phyloP scores from a whole-genome alignment of 2,888 invertebrate genomes.

The Hypselothyrea guttata region DNA sequence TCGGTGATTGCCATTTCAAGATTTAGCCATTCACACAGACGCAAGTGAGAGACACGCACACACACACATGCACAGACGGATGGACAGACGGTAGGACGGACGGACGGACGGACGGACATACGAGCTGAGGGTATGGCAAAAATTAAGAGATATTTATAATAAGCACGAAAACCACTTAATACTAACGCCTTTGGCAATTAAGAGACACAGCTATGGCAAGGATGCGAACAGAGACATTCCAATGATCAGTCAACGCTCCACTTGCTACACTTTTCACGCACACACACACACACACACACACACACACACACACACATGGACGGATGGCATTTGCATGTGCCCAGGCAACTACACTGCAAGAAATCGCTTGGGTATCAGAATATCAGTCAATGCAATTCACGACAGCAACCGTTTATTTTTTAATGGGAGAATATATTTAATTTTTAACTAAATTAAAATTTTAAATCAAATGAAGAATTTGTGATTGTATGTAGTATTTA shows the following conservation, averaged over 20 bases:
- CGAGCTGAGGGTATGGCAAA: slow-evolving; percentile 61
- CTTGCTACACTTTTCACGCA: slow-evolving; percentile 26
- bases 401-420: too few species aligned
- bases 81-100: not conserved
- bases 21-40: slow-evolving; percentile 53
- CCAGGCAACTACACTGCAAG: too few species aligned
- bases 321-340: too few species aligned
- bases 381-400: too few species aligned
- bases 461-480: too few species aligned
- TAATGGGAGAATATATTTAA: too few species aligned
- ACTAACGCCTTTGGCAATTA: slow-evolving; percentile 82
- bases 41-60: slow-evolving; percentile 12
- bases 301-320: slow-evolving; percentile 1
- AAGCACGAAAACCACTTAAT: slow-evolving; percentile 82
- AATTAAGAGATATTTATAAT: slow-evolving; percentile 82
- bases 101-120: not conserved
- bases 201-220: slow-evolving; percentile 57
- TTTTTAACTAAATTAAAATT: too few species aligned
- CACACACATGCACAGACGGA: slow-evolving; percentile 15
- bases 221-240: slow-evolving; percentile 55
- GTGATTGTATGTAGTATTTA: too few species aligned
- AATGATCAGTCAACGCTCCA: slow-evolving; percentile 36
- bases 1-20: slow-evolving; percentile 78
- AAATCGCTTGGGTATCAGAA: too few species aligned
- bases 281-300: slow-evolving; percentile 11